A percentile compares a stretch with the other conserved stretches of the same genome.
Conservation (phyloP, 2,888 invertebrate genomes). For the Himalopsyche japonica region DNA sequence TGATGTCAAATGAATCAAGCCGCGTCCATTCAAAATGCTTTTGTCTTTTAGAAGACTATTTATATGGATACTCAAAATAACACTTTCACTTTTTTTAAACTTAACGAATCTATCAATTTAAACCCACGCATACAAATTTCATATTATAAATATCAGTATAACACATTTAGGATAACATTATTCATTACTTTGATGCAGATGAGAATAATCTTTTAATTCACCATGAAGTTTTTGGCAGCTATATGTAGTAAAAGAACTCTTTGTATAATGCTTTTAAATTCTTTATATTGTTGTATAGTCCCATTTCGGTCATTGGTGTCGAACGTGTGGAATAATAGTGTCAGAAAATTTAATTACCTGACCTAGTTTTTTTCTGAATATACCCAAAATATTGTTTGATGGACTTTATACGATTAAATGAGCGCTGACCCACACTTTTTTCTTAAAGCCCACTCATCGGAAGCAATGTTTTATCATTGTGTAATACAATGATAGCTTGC, state of each 20-base stretch:
- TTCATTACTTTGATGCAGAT: not conserved
- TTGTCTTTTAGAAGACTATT: not conserved
- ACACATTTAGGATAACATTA: not conserved
- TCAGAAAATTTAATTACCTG: not conserved
- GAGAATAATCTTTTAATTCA: no score
- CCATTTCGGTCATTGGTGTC: not conserved
- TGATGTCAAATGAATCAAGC: not conserved
- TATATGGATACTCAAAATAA: not conserved
- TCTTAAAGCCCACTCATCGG: not conserved
- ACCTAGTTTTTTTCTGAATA: not conserved
- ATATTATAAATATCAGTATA: not conserved
- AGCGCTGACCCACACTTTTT: not conserved
- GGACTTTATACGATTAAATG: not conserved
- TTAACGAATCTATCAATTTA: not conserved
- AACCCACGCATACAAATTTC: not conserved
- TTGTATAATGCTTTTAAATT: no score
- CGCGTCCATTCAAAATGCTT: not conserved
- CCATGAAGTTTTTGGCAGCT: no score
- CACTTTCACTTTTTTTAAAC: not conserved
- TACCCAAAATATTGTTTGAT: not conserved
- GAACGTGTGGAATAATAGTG: not conserved
- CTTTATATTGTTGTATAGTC: no score
- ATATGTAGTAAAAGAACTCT: no score
- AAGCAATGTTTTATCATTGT: not conserved
- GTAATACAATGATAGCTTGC: not conserved